Evolutionary conservation across 2,797 vertebrate genomes (phyloP), one percentile per base, ranked within the genome.

Genomic region (Rhabdomys pumilio): DNA sequence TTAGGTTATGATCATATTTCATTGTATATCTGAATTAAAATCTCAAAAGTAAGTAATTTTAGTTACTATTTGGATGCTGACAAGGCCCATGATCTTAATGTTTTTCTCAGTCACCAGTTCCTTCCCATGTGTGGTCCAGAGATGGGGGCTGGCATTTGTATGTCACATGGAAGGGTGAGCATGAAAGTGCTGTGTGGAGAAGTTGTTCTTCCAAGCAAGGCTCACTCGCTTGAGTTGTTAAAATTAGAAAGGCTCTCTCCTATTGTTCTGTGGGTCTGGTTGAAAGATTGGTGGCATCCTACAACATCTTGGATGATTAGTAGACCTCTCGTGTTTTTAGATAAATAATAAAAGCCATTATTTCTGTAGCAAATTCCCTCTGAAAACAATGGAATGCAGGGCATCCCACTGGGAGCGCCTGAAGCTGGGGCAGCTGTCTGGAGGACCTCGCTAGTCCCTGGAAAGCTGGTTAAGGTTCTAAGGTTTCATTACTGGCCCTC

Each of bases 311-410:
- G 91, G 85, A 85, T 97, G 31, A 57, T 98, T 98, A 95, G 93
- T 17, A 61, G 89, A 96, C 85, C 96, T 97, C 95, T 76, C 61
- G 4, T 98, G 96, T 94, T 97, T 96, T 97, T 97, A 98, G 97
- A 96, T 92, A 98, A 98, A 95, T 92, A 97, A 98, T 97, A 98
- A 50, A 87, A 72, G 17, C 67, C 29, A 55, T 89, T 97, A 93
- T 96, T 92, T 95, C 59, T 90, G 91, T 85, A 95, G 97, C 95
- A 93, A 91, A 83, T 63, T 95, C 29, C 67, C 87, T 89, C 95
- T 95, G 77, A 96, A 96, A 98, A 97, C 94, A 97, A 95, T 84
- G 97, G 95, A 96, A 97, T 94, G 93, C 89, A 87, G 31, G 2
- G 63, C 95, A 83, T 97, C 96, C 84, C 87, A 19, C 88, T n/a